Conservation (phyloP, 2,113 vertebrate genomes). For the Halcyon senegalensis region DNA sequence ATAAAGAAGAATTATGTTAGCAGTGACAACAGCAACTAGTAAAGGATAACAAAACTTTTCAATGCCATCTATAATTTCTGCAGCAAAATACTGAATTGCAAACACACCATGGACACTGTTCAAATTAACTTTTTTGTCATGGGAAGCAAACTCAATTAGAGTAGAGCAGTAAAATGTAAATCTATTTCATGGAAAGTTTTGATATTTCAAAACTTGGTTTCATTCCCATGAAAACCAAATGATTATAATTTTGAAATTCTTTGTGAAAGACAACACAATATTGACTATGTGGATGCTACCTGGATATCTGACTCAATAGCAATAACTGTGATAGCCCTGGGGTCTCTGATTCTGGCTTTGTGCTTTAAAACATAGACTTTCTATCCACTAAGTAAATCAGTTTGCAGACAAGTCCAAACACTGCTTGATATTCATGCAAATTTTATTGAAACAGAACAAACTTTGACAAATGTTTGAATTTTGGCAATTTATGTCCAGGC, state of each 20-base stretch:
- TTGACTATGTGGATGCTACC: neutral
- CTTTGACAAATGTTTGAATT: neutral
- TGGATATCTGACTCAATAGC: neutral
- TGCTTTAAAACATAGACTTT: neutral
- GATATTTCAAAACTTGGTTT: neutral
- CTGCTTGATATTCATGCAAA: neutral
- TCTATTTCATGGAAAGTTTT: neutral
- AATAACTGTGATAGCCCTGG: neutral
- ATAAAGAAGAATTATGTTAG: neutral
- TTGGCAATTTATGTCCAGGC: neutral
- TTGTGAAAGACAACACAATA: neutral
- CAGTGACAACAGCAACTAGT: neutral
- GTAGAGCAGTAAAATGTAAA: neutral
- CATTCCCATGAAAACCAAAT: neutral
- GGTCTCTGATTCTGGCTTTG: neutral
- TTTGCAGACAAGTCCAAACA: neutral
- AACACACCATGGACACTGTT: neutral
- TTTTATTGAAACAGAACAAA: neutral
- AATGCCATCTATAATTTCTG: neutral
- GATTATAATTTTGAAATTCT: neutral
- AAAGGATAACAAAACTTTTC: neutral
- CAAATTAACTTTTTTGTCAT: neutral
- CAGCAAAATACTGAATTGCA: neutral
- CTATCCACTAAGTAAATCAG: neutral
- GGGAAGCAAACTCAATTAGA: neutral